Percentiles rank a stretch among this genome's conserved stretches.
phyloP scores from a whole-genome alignment of 1,140 invertebrate genomes.

The Pollicipes pollicipes region DNA sequence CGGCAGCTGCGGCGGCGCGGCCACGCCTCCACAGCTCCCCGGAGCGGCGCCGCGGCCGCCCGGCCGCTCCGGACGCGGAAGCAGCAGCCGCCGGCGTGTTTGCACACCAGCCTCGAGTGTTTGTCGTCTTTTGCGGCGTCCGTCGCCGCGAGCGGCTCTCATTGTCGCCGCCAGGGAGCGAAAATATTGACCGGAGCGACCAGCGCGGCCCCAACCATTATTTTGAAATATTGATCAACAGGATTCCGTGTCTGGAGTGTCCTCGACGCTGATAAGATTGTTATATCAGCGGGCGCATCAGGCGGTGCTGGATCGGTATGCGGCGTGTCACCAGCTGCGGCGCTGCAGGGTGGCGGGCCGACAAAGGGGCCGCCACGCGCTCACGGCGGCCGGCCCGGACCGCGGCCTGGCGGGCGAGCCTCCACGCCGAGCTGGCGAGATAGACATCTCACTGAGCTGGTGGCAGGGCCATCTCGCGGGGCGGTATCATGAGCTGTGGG shows the following conservation, averaged over 20 bases:
- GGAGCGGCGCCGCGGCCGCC: too few relatives aligned
- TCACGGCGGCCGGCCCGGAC: too few relatives aligned
- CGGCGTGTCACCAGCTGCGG: too few relatives aligned
- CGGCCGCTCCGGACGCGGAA: background rate
- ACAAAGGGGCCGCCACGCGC: too few relatives aligned
- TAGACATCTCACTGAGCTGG: too few relatives aligned
- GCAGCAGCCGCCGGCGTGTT: background rate
- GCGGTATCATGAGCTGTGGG: too few relatives aligned
- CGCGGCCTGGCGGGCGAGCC: too few relatives aligned
- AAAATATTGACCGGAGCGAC: background rate
- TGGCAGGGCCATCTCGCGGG: too few relatives aligned
- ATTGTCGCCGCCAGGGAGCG: background rate
- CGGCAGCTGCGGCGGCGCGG: background rate
- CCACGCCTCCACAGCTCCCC: background rate
- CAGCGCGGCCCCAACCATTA: background rate
- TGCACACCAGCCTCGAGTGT: background rate
- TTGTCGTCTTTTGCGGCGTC: background rate
- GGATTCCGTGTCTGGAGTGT: background rate
- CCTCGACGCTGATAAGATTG: background rate
- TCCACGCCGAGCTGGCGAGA: too few relatives aligned
- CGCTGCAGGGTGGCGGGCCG: too few relatives aligned
- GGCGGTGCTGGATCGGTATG: too few relatives aligned
- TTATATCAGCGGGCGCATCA: background rate
- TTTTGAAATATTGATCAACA: background rate
- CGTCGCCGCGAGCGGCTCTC: background rate